These are phyloP conservation scores for Sturmia bella DNA, from an alignment of 2,888 invertebrate genomes.

Conservation along the genomic window DNA sequence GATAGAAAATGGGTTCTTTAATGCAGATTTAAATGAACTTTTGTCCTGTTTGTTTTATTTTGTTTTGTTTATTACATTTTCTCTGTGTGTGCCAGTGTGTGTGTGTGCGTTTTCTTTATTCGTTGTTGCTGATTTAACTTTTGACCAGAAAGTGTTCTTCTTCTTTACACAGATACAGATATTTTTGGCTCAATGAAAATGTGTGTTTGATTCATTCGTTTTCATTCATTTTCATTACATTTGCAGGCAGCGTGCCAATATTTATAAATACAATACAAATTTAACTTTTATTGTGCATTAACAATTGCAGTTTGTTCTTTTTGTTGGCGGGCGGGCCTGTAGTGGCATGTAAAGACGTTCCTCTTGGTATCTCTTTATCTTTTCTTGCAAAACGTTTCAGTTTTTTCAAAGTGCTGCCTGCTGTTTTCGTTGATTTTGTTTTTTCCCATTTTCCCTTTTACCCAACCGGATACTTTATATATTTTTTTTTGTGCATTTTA, in stretches of 20 bases:
- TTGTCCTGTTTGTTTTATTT: slow-evolving; percentile 65
- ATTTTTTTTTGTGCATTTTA: slow-evolving; percentile 57
- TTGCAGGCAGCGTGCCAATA: slow-evolving; percentile 60
- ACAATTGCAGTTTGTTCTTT: slow-evolving; percentile 1
- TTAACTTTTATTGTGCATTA: slow-evolving; percentile 36
- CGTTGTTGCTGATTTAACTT: slow-evolving; percentile 51
- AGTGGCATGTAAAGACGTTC: background rate
- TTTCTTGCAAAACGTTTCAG: slow-evolving; percentile 21
- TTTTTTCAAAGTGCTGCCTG: slow-evolving; percentile 45
- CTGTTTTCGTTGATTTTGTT: slow-evolving; percentile 42
- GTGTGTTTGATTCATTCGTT: slow-evolving; percentile 3
- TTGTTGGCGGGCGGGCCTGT: background rate
- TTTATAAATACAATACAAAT: slow-evolving; percentile 58
- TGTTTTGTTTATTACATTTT: slow-evolving; percentile 38
- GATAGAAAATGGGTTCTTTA: slow-evolving; percentile 29
- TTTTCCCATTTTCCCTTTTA: slow-evolving; percentile 8
- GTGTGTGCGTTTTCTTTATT: background rate
- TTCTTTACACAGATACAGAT: background rate
- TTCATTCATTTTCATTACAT: background rate
- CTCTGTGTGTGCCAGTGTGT: background rate
- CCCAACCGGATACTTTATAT: slow-evolving; percentile 34
- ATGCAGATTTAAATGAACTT: slow-evolving; percentile 64
- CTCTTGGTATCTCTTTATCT: slow-evolving; percentile 7
- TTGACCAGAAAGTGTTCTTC: slow-evolving; percentile 49
- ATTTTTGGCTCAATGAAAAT: background rate